Conservation (phyloP, 2,888 invertebrate genomes). For the Zaprionus lineosus region DNA sequence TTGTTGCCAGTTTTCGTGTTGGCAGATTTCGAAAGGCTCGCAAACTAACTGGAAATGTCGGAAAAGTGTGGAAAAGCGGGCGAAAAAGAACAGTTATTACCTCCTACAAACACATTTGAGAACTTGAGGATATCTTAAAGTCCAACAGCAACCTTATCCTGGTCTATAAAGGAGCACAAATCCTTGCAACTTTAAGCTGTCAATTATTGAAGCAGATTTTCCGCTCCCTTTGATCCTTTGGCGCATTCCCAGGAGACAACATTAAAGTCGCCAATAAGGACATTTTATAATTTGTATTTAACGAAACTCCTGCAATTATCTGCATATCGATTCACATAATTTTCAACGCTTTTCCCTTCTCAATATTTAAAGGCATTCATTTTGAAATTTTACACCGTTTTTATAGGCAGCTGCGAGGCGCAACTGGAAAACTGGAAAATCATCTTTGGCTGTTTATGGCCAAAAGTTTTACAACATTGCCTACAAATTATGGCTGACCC, state of each 20-base stretch:
- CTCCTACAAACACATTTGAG: too few relatives aligned
- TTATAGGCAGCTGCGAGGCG: conserved; percentile 34
- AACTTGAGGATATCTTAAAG: too few relatives aligned
- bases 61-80: too few relatives aligned
- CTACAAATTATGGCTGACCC: conserved; percentile 38
- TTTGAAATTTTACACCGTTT: conserved; percentile 37
- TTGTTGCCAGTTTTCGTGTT: conserved; percentile 19
- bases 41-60: too few relatives aligned
- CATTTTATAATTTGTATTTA: not conserved
- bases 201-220: too few relatives aligned
- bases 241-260: too few relatives aligned
- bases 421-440: conserved; percentile 31
- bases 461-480: conserved; percentile 51
- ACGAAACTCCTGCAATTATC: conserved; percentile 9
- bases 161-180: too few relatives aligned
- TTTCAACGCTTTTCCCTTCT: conserved; percentile 20
- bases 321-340: conserved; percentile 36
- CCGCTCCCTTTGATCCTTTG: too few relatives aligned
- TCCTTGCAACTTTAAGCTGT: too few relatives aligned
- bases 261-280: too few relatives aligned
- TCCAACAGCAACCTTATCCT: too few relatives aligned
- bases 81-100: too few relatives aligned
- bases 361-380: conserved; percentile 10
- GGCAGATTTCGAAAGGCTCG: not conserved
- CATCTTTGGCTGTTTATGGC: conserved; percentile 52